Conservation (phyloP, 2,797 vertebrate species). For the Lycodopsis pacificus region DNA sequence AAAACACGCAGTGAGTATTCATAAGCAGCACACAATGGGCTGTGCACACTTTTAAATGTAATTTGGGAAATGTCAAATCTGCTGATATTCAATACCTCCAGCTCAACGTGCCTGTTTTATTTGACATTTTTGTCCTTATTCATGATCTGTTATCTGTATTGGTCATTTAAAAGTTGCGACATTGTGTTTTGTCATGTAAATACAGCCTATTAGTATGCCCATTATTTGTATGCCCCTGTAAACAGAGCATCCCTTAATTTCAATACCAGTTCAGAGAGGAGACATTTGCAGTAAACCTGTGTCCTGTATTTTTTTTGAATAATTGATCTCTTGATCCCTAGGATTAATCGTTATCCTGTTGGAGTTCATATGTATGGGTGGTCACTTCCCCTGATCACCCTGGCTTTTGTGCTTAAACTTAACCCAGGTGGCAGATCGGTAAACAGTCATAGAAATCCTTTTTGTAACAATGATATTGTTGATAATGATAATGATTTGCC, state of each 20-base stretch:
- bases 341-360: neutral
- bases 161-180: neutral
- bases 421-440: neutral
- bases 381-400: too few relatives aligned
- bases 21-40: neutral
- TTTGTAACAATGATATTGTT: neutral
- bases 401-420: neutral
- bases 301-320: neutral
- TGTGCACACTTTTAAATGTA: neutral
- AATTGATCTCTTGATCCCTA: neutral
- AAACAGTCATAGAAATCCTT: neutral
- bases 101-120: neutral
- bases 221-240: neutral
- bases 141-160: neutral
- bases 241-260: neutral
- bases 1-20: neutral
- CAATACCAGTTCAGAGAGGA: neutral
- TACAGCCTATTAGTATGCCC: neutral
- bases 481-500: neutral
- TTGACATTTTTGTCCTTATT: neutral
- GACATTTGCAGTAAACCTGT: neutral
- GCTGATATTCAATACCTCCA: conserved; percentile 2
- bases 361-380: too few relatives aligned
- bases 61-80: neutral
- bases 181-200: neutral